phyloP scores from a whole-genome alignment of 2,888 invertebrate species.

The Ormyrus rosae region DNA sequence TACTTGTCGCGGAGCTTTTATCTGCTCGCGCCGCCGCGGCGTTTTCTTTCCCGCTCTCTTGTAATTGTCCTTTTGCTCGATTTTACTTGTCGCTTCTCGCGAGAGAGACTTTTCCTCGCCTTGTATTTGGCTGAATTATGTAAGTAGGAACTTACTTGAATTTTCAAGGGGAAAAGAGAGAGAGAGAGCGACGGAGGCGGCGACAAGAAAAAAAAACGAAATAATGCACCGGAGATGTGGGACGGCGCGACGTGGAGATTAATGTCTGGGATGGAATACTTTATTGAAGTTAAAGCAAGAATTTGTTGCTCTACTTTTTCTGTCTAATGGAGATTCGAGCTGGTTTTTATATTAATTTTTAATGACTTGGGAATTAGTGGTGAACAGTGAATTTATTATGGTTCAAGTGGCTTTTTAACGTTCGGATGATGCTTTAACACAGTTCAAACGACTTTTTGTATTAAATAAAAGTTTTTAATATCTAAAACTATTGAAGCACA shows the following conservation, averaged over 20 bases:
- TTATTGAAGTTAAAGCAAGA: not conserved
- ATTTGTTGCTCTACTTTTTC: not conserved
- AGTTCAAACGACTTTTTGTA: no score
- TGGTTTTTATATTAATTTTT: not conserved
- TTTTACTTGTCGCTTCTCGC: slow-evolving; percentile 47
- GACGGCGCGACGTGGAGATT: slow-evolving; percentile 40
- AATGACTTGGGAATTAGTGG: no score
- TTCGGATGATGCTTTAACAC: no score
- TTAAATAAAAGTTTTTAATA: no score
- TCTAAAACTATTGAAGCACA: no score
- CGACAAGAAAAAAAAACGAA: slow-evolving; percentile 32
- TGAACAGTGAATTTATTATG: no score
- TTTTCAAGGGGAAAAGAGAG: slow-evolving; percentile 18
- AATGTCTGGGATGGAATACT: slow-evolving; percentile 19
- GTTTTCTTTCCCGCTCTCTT: slow-evolving; percentile 22
- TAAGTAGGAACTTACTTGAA: slow-evolving; percentile 52
- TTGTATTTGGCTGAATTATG: slow-evolving; percentile 50
- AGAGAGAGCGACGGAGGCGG: not conserved
- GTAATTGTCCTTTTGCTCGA: slow-evolving; percentile 53
- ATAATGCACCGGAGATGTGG: slow-evolving; percentile 37
- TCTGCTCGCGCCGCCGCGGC: not conserved
- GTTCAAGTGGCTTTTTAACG: no score
- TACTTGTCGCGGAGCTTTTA: slow-evolving; percentile 27
- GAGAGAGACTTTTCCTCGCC: slow-evolving; percentile 40
- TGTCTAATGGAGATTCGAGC: not conserved